These are phyloP conservation scores for Hucho hucho DNA, from an alignment of 2,113 vertebrate species.

Conservation along the genomic window DNA sequence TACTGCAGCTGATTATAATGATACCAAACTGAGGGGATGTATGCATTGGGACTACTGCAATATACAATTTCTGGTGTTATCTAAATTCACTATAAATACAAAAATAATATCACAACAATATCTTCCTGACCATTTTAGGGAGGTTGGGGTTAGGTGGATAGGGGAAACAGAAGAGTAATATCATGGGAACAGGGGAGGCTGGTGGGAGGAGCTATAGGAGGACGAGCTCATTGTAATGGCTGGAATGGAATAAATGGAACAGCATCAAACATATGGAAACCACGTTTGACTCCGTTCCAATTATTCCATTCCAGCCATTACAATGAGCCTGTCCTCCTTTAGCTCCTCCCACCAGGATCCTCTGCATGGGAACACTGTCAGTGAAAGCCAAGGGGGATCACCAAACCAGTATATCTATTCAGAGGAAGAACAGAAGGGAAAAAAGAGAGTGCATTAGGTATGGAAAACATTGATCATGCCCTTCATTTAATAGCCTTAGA, in stretches of 20 bases:
- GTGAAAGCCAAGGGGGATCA: neutral
- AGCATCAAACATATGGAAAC: too few relatives aligned
- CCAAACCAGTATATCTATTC: neutral
- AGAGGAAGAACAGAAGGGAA: neutral
- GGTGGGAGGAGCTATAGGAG: neutral
- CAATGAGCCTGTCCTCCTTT: too few relatives aligned
- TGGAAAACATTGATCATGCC: neutral
- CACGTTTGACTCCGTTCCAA: too few relatives aligned
- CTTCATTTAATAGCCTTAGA: neutral
- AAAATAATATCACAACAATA: conserved; percentile 87
- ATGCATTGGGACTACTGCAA: conserved; percentile 24
- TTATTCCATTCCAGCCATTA: too few relatives aligned
- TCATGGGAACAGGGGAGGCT: conserved; percentile 17
- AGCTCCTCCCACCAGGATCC: too few relatives aligned
- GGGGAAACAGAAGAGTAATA: neutral
- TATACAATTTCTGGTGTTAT: conserved; percentile 74
- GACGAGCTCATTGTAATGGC: too few relatives aligned
- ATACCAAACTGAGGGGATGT: conserved; percentile 41
- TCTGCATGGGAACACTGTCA: conserved; percentile 13
- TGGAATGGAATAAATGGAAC: too few relatives aligned
- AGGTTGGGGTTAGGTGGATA: conserved; percentile 30
- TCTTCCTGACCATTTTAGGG: conserved; percentile 69
- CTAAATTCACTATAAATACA: conserved; percentile 81
- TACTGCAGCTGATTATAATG: conserved; percentile 43
- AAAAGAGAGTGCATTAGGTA: neutral